A percentile compares a stretch with the other conserved stretches of the same genome.
Conservation (phyloP, 2,113 vertebrate species). For the Misgurnus anguillicaudatus region DNA sequence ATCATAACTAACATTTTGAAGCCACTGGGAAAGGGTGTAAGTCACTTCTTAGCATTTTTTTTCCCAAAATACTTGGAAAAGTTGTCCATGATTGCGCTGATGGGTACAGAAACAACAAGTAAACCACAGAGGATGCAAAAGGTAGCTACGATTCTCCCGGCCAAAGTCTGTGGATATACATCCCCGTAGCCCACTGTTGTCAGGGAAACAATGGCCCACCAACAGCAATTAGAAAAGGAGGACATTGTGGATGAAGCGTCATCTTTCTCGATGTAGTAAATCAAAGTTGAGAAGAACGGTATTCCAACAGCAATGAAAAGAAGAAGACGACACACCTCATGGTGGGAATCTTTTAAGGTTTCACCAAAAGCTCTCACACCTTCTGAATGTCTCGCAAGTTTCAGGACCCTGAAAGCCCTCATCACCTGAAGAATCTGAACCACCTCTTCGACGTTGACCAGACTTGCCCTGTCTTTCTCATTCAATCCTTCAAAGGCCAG, state of each 20-base stretch:
- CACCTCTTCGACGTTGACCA: constrained; percentile 94
- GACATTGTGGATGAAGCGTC: constrained; percentile 81
- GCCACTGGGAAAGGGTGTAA: too few species aligned
- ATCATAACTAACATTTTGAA: too few species aligned
- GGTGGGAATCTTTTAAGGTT: constrained; percentile 87
- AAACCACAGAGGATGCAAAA: constrained; percentile 92
- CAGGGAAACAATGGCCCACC: constrained; percentile 99
- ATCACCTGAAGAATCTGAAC: constrained; percentile 91
- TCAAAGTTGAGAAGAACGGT: constrained; percentile 91
- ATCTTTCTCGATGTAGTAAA: constrained; percentile 90
- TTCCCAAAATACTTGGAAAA: constrained; percentile 86
- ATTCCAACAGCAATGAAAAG: constrained; percentile 93
- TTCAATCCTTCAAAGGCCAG: constrained; percentile 78
- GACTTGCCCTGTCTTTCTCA: constrained; percentile 80
- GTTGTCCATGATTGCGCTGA: constrained; percentile 96
- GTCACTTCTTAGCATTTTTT: background rate
- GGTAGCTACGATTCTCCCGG: constrained; percentile 86
- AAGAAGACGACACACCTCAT: constrained; percentile 87
- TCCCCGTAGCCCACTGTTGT: constrained; percentile 96
- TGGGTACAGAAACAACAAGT: constrained; percentile 92
- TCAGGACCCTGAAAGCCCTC: constrained; percentile 93
- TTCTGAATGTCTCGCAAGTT: constrained; percentile 89
- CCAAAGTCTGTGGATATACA: constrained; percentile 84
- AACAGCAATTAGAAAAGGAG: constrained; percentile 91
- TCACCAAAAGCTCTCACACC: constrained; percentile 89